These are phyloP conservation scores for Neodon shergylaensis DNA, from an alignment of 2,113 vertebrate species.

Conservation along the genomic window DNA sequence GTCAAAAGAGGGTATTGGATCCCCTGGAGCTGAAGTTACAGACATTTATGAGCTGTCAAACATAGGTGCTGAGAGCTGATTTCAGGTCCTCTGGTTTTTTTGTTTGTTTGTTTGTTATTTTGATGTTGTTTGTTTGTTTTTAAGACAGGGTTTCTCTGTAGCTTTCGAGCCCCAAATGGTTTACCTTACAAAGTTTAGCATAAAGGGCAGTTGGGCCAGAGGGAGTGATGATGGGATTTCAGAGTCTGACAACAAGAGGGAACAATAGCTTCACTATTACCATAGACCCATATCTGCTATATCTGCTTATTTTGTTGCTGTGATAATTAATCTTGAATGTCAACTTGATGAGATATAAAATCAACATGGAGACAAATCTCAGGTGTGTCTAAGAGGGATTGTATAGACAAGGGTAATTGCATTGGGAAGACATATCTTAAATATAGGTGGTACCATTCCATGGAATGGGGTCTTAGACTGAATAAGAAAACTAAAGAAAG, in stretches of 20 bases:
- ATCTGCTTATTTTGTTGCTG: neutral
- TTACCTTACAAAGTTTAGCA: neutral
- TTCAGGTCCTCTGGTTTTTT: neutral
- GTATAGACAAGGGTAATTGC: neutral
- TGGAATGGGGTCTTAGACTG: neutral
- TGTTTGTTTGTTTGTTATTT: too few species aligned
- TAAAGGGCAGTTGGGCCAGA: neutral
- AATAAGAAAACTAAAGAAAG: neutral
- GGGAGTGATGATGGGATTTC: neutral
- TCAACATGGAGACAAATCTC: neutral
- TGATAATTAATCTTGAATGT: neutral
- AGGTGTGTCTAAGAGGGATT: neutral
- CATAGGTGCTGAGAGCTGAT: neutral
- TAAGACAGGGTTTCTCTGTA: too few species aligned
- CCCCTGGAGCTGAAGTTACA: neutral
- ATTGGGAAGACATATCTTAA: neutral
- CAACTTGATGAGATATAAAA: neutral
- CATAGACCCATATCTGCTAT: neutral
- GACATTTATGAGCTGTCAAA: neutral
- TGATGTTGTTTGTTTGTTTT: too few species aligned
- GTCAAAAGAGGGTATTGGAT: neutral
- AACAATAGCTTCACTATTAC: neutral
- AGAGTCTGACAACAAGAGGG: neutral
- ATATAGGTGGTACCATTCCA: neutral
- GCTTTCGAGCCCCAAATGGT: neutral